A percentile compares a stretch with the other conserved stretches of the same genome.
These are phyloP conservation scores for Kradibia gibbosae DNA, from an alignment of 1,140 invertebrate genomes.

Conservation along the genomic window DNA sequence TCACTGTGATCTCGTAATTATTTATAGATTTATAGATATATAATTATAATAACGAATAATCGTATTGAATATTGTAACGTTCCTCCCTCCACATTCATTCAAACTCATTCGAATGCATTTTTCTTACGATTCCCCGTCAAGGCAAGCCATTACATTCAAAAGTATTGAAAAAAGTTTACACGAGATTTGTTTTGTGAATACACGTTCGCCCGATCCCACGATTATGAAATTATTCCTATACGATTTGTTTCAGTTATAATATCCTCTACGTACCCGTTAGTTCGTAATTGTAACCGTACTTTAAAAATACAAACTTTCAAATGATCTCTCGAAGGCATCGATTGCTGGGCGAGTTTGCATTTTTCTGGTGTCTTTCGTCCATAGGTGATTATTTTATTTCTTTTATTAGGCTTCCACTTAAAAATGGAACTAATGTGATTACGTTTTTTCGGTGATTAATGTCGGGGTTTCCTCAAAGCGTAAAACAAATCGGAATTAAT, in stretches of 20 bases:
- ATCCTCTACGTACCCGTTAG: conserved; percentile 56
- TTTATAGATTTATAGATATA: conserved; percentile 72
- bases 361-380: conserved; percentile 58
- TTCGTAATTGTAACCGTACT: conserved; percentile 63
- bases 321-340: conserved; percentile 69
- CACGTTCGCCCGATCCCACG: conserved; percentile 44
- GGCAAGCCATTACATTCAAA: conserved; percentile 21
- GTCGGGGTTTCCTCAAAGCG: conserved; percentile 29
- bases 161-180: conserved; percentile 30
- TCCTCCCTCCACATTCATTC: conserved; percentile 49
- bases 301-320: conserved; percentile 66
- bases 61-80: conserved; percentile 69
- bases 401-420: background rate
- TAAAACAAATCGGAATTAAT: conserved; percentile 26
- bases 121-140: conserved; percentile 44
- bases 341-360: conserved; percentile 58
- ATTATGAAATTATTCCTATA: conserved; percentile 47
- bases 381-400: conserved; percentile 8
- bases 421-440: conserved; percentile 30
- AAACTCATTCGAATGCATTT: conserved; percentile 43
- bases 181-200: conserved; percentile 27
- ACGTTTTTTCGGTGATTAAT: background rate
- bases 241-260: conserved; percentile 50
- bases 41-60: conserved; percentile 64
- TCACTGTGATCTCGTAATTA: conserved; percentile 74